Evolutionary conservation across 2,113 vertebrate genomes (phyloP).

Genomic region (Leptobrachium leishanense): DNA sequence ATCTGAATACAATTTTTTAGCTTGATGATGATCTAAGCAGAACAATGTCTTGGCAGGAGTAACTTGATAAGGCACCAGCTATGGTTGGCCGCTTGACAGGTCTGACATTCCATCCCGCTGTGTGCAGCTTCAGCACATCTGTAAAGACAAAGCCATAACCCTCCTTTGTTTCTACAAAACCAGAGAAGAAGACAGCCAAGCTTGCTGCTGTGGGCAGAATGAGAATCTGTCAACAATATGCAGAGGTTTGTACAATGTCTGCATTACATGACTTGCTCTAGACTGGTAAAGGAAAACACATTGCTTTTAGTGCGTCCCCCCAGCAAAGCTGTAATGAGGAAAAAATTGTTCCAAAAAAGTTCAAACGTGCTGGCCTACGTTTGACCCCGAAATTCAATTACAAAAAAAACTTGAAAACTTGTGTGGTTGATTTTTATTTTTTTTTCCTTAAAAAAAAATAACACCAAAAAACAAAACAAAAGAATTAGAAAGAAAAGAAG

Average conservation of each 20-base stretch:
- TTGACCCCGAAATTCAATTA: slow-evolving; percentile 41
- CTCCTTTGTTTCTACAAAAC: slow-evolving; percentile 47
- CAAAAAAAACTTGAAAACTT: slow-evolving; percentile 17
- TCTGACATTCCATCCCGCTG: slow-evolving; percentile 61
- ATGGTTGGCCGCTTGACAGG: slow-evolving; percentile 57
- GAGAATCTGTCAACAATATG: slow-evolving; percentile 51
- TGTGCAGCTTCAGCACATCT: slow-evolving; percentile 53
- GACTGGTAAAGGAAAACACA: slow-evolving; percentile 45
- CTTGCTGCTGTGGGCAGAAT: slow-evolving; percentile 39
- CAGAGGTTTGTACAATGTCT: slow-evolving; percentile 23
- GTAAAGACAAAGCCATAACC: slow-evolving; percentile 55
- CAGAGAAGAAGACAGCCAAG: slow-evolving; percentile 23
- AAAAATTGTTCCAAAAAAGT: slow-evolving; percentile 43
- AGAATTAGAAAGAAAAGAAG: not conserved
- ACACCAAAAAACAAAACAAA: too few species aligned
- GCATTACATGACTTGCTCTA: slow-evolving; percentile 37
- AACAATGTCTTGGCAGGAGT: slow-evolving; percentile 56
- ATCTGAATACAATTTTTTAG: slow-evolving; percentile 69
- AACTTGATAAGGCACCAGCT: slow-evolving; percentile 61
- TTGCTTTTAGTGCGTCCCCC: slow-evolving; percentile 34
- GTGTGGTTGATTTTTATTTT: slow-evolving; percentile 32
- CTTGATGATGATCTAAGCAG: slow-evolving; percentile 51
- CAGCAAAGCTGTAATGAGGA: slow-evolving; percentile 40
- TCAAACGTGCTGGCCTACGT: slow-evolving; percentile 36
- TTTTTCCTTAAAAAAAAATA: too few species aligned